phyloP scores from a whole-genome alignment of 64 coral and sea anemone genomes.

The Dendrophyllia cribrosa region DNA sequence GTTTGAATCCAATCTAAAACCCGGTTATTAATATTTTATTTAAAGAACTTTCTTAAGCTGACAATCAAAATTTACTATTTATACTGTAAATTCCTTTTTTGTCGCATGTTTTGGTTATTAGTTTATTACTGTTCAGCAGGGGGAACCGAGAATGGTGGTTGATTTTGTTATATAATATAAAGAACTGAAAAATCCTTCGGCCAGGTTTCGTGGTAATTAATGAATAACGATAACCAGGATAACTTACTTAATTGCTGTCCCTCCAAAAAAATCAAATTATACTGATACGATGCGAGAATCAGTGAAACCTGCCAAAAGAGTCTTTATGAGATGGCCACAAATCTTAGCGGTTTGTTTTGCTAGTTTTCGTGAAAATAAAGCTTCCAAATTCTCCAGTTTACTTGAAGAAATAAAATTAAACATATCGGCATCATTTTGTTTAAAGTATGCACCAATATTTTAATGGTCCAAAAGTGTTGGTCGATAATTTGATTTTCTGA shows the following conservation, averaged over 20 bases:
- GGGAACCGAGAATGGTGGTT: not conserved
- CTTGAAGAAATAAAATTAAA: no score
- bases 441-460: not conserved
- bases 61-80: slow-evolving; percentile 4
- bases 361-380: not conserved
- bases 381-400: no score
- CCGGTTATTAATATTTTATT: slow-evolving; percentile 30
- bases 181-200: not conserved
- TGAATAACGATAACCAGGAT: no score
- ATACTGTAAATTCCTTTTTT: not conserved
- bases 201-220: no score
- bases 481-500: not conserved
- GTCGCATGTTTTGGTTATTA: not conserved
- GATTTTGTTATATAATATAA: not conserved
- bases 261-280: no score
- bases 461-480: not conserved
- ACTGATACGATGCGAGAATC: no score
- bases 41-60: not conserved
- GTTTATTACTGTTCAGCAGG: not conserved
- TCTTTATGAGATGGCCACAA: no score
- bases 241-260: no score
- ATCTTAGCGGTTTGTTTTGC: not conserved
- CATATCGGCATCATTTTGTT: not conserved
- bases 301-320: no score
- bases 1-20: not conserved